Conservation (phyloP, 2,888 invertebrate species). For the Aradus depressus region DNA sequence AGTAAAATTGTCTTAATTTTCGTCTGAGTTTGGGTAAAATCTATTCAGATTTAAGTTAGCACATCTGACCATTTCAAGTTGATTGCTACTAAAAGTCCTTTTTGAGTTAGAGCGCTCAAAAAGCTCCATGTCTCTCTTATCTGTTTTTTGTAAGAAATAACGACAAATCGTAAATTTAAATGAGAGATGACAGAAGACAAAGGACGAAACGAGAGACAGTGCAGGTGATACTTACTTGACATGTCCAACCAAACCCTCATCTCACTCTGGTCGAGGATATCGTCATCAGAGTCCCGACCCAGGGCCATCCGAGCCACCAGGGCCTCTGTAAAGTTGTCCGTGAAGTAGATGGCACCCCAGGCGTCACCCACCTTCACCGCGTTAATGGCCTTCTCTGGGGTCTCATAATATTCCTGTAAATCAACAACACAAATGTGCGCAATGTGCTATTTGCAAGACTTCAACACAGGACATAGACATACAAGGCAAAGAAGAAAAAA, state of each 20-base stretch:
- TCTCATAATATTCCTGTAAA: slow-evolving; percentile 48
- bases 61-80: too few relatives aligned
- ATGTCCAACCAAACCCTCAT: slow-evolving; percentile 84
- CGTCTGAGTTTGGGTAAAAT: too few relatives aligned
- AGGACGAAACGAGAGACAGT: background rate
- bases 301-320: slow-evolving; percentile 69
- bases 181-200: background rate
- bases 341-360: slow-evolving; percentile 83
- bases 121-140: background rate
- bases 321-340: slow-evolving; percentile 79
- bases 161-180: too few relatives aligned
- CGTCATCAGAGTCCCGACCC: slow-evolving; percentile 72
- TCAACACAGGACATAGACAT: background rate
- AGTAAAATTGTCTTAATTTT: too few relatives aligned
- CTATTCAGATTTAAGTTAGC: too few relatives aligned
- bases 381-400: slow-evolving; percentile 52
- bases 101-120: background rate
- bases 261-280: slow-evolving; percentile 76
- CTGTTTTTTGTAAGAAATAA: background rate
- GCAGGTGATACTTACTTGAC: slow-evolving; percentile 52
- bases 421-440: slow-evolving; percentile 1
- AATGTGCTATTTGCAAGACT: background rate
- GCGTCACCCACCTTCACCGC: slow-evolving; percentile 67
- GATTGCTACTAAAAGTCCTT: too few relatives aligned
- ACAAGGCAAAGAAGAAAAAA: background rate